These are phyloP conservation scores for Ophioninae sp. DNA, from an alignment of 2,888 invertebrate genomes.

Conservation along the genomic window DNA sequence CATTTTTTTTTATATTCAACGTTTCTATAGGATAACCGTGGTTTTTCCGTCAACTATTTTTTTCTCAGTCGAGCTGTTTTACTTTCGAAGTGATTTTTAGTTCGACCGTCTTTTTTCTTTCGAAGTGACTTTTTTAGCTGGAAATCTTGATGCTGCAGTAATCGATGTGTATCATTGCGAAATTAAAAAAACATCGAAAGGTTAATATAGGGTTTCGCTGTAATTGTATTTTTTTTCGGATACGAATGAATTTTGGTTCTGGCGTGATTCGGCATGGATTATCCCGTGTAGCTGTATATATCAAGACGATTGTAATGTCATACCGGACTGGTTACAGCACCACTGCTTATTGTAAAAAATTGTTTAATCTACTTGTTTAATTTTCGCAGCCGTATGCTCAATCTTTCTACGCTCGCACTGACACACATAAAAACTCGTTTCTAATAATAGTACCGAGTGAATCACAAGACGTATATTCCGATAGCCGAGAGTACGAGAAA, in stretches of 20 bases:
- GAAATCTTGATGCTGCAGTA: too few species aligned
- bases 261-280: conserved; percentile 7
- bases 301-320: conserved; percentile 54
- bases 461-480: conserved; percentile 45
- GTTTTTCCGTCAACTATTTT: too few species aligned
- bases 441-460: conserved; percentile 45
- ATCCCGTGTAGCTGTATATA: neutral
- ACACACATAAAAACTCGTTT: neutral
- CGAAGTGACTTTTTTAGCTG: too few species aligned
- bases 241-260: too few species aligned
- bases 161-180: too few species aligned
- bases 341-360: conserved; percentile 54
- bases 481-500: conserved; percentile 35
- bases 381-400: conserved; percentile 30
- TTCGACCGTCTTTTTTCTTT: too few species aligned
- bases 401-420: neutral
- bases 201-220: too few species aligned
- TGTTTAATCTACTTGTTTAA: conserved; percentile 62
- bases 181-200: too few species aligned
- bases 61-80: too few species aligned
- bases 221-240: neutral
- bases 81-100: too few species aligned
- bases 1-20: too few species aligned
- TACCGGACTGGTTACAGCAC: conserved; percentile 62
- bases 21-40: too few species aligned